Evolutionary conservation across 2,888 invertebrate species (phyloP), one percentile per base, ranked within the genome.

Genomic region (Deroplatys truncata): DNA sequence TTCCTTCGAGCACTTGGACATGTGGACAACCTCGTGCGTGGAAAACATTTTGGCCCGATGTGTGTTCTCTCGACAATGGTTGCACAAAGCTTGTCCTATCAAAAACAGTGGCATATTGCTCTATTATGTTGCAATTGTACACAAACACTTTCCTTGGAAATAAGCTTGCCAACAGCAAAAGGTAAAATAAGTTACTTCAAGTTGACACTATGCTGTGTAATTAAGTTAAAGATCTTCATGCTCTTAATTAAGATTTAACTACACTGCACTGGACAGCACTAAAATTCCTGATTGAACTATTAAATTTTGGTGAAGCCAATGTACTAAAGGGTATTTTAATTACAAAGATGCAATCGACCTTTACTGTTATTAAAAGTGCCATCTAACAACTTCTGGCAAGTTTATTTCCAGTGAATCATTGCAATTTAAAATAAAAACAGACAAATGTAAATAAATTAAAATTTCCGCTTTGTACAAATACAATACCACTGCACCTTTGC

Each of bases 11-110:
- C 96, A 95, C 92, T 96, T 96, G 31, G 96, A 96, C 95, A 97
- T 95, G 91, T 96, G 96, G 28, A 96, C 95, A 28, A 97, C 95
- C 91, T 96, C 96, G 92, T 97, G 97, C 35, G 95, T 94, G 0
- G 96, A 95, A 93, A 97, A 97, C 97, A 97, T 97, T 93, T 96
- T 96, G 8, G 97, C 97, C 91, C 96, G 94, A 92, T 97, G 97
- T 0, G 97, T 97, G 92, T 96, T 95, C 92, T 96, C 96, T 88
- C 96, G 94, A 93, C 97, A 97, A 90, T 94, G 94, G 29, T 94
- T 94, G 93, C 97, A 97, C 90, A 97, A 93, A 7, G 96, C 96
- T 94, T 97, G 97, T 90, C 96, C 96, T 96, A 92, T n/a, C 92
- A 91, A 89, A 82, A 84, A 83, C 29, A 87, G 56, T 72, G 20